Conservation (phyloP, 2,113 vertebrate species). For the Anseranas semipalmata region DNA sequence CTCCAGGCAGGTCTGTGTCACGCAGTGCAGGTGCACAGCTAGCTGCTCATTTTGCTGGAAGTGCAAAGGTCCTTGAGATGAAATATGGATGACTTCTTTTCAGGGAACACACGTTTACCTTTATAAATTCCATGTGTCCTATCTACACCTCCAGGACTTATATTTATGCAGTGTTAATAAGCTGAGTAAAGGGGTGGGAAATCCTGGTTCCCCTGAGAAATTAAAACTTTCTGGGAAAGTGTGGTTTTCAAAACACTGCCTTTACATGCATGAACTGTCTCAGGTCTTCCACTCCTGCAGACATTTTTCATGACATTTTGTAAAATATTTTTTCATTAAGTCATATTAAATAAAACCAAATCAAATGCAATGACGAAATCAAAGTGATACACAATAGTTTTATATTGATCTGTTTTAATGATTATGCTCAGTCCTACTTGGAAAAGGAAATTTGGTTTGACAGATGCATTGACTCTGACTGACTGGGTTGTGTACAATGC, state of each 20-base stretch:
- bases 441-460: background rate
- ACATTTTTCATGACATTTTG: background rate
- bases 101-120: background rate
- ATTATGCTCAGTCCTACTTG: background rate
- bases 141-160: background rate
- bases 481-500: background rate
- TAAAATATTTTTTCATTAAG: background rate
- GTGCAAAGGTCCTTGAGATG: background rate
- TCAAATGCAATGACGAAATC: background rate
- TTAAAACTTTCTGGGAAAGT: background rate
- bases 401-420: background rate
- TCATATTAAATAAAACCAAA: background rate
- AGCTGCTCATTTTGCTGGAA: background rate
- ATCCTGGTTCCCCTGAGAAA: background rate
- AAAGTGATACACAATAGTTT: background rate
- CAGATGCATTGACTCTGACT: background rate
- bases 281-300: background rate
- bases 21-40: background rate
- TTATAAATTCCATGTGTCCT: background rate
- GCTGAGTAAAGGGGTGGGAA: background rate
- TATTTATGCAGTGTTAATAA: background rate
- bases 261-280: rapidly evolving
- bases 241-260: background rate
- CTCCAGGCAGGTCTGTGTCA: background rate
- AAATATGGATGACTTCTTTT: background rate